phyloP scores from a whole-genome alignment of 64 coral and sea anemone species.

The Dendronephthya gigantea region DNA sequence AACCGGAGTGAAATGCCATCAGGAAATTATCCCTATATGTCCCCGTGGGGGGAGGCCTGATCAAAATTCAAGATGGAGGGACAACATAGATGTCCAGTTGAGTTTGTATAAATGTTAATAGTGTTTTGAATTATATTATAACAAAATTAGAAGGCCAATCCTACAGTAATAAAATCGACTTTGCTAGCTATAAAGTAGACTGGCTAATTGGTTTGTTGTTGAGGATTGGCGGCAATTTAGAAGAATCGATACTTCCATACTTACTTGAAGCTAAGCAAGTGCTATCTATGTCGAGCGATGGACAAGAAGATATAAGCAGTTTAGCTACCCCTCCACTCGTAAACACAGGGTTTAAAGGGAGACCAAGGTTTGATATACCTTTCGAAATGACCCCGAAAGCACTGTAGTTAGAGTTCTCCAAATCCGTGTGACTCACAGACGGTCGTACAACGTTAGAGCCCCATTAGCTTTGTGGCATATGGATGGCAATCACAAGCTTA shows the following conservation, averaged over 20 bases:
- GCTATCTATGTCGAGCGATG: not conserved
- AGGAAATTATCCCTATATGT: too few species aligned
- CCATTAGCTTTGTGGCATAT: conserved; percentile 48
- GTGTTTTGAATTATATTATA: conserved; percentile 29
- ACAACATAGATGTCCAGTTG: not conserved
- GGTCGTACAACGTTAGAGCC: conserved; percentile 33
- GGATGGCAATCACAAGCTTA: conserved; percentile 53
- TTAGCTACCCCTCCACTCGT: not conserved
- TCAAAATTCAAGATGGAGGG: not conserved
- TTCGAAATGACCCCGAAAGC: conserved; percentile 37
- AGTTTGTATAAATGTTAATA: conserved; percentile 27
- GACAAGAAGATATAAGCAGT: too few species aligned
- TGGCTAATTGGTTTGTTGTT: conserved; percentile 18
- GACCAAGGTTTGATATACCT: conserved; percentile 37
- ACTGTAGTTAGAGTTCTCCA: conserved; percentile 40
- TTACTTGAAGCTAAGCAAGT: conserved; percentile 20
- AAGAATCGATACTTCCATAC: not conserved
- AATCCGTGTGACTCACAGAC: conserved; percentile 37
- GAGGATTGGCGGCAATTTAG: not conserved
- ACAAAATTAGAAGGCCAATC: conserved; percentile 31
- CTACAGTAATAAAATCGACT: conserved; percentile 9
- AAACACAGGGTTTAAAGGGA: conserved; percentile 33
- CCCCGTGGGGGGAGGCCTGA: too few species aligned
- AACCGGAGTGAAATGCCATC: too few species aligned
- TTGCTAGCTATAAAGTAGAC: not conserved